A percentile compares a stretch with the other conserved stretches of the same genome.
Evolutionary conservation across 2,113 vertebrate species (phyloP).

Genomic region (Lota lota): DNA sequence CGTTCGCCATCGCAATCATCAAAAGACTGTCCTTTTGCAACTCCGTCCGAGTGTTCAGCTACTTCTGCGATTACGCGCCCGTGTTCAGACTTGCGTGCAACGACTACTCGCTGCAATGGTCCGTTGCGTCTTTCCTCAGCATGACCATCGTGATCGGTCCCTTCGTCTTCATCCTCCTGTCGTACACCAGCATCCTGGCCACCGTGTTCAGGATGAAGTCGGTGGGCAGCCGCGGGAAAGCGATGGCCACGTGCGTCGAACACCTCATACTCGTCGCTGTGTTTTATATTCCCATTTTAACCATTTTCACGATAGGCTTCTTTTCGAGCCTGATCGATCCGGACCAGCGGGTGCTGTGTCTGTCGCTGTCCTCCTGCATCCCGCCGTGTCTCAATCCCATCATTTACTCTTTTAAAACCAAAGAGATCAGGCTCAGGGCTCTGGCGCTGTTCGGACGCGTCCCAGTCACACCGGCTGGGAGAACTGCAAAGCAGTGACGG

Average conservation of each 20-base stretch:
- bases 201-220: constrained; percentile 65
- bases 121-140: neutral
- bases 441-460: constrained; percentile 21
- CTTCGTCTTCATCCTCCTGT: constrained; percentile 45
- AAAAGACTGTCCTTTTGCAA: constrained; percentile 64
- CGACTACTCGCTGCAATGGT: constrained; percentile 55
- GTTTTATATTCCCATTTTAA: constrained; percentile 59
- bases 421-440: constrained; percentile 52
- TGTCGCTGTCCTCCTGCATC: constrained; percentile 62
- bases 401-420: constrained; percentile 68
- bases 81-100: constrained; percentile 66
- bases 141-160: constrained; percentile 16
- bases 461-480: too few species aligned
- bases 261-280: constrained; percentile 64
- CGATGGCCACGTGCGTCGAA: constrained; percentile 61
- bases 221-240: constrained; percentile 41
- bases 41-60: constrained; percentile 61
- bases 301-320: constrained; percentile 46
- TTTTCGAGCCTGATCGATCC: constrained; percentile 32
- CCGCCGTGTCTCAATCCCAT: constrained; percentile 68
- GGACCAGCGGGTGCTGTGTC: constrained; percentile 52
- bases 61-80: constrained; percentile 71
- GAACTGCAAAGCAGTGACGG: too few species aligned
- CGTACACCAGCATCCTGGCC: constrained; percentile 58
- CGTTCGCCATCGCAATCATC: constrained; percentile 24